Base-by-base conservation (phyloP, 64 coral and sea anemone species). In the Cladopsammia gracilis region DNA sequence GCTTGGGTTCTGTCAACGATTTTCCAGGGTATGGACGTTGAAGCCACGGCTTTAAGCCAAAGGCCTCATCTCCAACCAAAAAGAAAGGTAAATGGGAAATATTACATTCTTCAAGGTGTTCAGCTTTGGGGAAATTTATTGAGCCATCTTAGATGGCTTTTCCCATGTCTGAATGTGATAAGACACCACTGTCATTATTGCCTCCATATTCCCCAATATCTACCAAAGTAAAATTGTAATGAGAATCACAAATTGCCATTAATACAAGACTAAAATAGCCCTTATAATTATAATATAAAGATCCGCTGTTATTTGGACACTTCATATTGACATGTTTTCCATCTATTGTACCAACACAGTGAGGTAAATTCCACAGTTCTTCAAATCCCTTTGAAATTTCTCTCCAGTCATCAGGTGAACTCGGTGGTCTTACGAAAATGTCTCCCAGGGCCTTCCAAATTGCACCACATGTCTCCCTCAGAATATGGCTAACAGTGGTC, bases 201-300 rank as follows among this genome's bases (percentile, higher is more conserved):
- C 85, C 54, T 3, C 92, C 92, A 71, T 81, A 88, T 23, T 88
- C 72, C 0, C 62, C 92, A 71, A 88, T 80, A 11, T 79, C 76
- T 16, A 88, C 49, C 11, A 80, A 56, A 16, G 62, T 78, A 10
- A 81, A 93, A 19, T 57, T 71, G 23, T 93, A 93, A 22, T 54
- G 71, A 58, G 62, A 52, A 88, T 88, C 70, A 71, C 73, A 93
- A 61, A 93, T 48, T 52, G 62, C 92, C 64, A 88, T 34, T 19
- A 86, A 48, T 26, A 78, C 91, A 73, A 93, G 45, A 14, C 73
- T 71, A 66, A 79, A 93, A 72, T 73, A 93, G 11, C 84, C 75
- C 58, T 93, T 82, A 45, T 93, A 81, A 58, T 93, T 93, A 23
- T 68, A 93, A 59, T 49, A 88, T 0, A 93, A 56, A 12, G 92